Evolutionary conservation across 2,113 vertebrate species (phyloP).

Genomic region (Laticauda laticaudata): DNA sequence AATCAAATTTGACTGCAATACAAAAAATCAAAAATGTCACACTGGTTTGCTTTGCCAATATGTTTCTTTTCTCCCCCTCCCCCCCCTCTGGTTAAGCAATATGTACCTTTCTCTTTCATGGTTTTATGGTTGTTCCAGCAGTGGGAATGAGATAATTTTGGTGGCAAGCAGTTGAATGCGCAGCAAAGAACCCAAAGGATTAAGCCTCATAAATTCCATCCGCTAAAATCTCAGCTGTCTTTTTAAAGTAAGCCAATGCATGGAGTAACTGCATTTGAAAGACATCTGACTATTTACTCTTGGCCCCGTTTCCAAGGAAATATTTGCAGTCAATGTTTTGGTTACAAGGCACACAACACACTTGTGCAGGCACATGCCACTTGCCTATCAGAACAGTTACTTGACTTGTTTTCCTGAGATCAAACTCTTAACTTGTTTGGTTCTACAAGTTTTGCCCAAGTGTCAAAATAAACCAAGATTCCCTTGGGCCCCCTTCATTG

Average conservation of each 20-base stretch:
- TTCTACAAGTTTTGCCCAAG: neutral
- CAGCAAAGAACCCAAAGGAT: conserved; percentile 19
- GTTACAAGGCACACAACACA: neutral
- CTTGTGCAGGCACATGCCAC: neutral
- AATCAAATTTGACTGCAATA: neutral
- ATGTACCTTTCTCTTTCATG: conserved; percentile 11
- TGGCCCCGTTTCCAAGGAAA: neutral
- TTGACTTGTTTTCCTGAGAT: neutral
- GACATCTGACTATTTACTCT: conserved; percentile 21
- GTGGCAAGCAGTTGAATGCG: conserved; percentile 3
- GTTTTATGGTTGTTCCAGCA: conserved; percentile 30
- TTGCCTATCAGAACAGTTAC: neutral
- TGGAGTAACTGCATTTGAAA: conserved; percentile 9
- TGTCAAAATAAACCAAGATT: neutral
- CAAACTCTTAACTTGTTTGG: neutral
- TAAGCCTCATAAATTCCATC: neutral
- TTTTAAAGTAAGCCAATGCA: neutral
- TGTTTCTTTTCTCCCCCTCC: neutral
- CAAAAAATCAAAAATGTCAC: conserved; percentile 3
- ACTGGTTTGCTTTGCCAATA: conserved; percentile 30
- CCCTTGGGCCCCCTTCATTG: neutral
- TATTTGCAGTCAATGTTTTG: conserved; percentile 3
- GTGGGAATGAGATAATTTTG: conserved; percentile 29
- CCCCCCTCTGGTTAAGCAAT: conserved; percentile 20
- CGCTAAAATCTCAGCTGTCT: neutral